These are phyloP conservation scores for Pseudopipra pipra DNA, from an alignment of 2,113 vertebrate species.

Conservation along the genomic window DNA sequence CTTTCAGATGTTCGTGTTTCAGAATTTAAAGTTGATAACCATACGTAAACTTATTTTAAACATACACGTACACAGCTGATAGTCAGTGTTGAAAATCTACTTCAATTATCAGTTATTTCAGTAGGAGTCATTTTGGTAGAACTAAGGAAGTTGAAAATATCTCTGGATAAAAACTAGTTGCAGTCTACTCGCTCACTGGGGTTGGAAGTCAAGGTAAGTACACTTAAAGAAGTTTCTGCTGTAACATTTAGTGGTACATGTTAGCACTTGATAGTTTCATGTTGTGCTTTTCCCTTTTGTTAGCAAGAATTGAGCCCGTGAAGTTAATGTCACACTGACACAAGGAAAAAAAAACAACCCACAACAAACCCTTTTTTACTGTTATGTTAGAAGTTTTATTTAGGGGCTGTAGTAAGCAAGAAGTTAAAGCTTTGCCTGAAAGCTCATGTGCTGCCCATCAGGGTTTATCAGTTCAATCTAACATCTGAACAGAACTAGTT, in stretches of 20 bases:
- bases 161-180: background rate
- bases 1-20: background rate
- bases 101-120: background rate
- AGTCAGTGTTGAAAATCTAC: background rate
- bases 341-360: background rate
- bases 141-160: background rate
- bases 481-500: background rate
- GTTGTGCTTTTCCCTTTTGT: background rate
- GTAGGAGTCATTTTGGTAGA: background rate
- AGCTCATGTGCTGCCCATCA: background rate
- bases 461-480: background rate
- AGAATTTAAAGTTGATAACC: background rate
- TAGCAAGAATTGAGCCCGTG: background rate
- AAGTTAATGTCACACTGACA: background rate
- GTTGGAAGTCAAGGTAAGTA: background rate
- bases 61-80: background rate
- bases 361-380: background rate
- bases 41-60: background rate
- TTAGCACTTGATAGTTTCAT: background rate
- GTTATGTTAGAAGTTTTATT: background rate
- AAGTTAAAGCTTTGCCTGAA: background rate
- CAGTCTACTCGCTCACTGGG: background rate
- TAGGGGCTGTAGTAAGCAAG: background rate
- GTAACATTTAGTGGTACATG: fast-evolving
- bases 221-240: background rate